Percentiles rank a stretch among this genome's conserved stretches.
Conservation (phyloP, 2,888 invertebrate genomes). For the Polydrusus cervinus region DNA sequence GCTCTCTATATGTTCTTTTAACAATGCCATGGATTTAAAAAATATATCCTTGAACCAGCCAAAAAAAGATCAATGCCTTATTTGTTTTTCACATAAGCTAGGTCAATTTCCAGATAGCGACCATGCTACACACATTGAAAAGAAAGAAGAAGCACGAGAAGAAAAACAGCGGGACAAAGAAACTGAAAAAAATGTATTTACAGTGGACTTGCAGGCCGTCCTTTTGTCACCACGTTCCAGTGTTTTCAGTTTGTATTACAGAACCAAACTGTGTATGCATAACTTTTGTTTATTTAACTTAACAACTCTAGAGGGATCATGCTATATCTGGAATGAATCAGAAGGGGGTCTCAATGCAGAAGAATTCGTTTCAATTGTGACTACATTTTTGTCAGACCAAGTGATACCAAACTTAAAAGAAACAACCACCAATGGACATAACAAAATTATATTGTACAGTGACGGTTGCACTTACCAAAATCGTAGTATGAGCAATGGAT, state of each 20-base stretch:
- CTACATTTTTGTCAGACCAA: constrained; percentile 21
- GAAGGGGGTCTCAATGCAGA: no score
- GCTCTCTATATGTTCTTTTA: constrained; percentile 5
- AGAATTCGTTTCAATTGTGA: no score
- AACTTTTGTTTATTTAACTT: constrained; percentile 59
- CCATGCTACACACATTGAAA: constrained; percentile 16
- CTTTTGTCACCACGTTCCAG: constrained; percentile 49
- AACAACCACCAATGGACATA: not conserved
- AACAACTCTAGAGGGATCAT: constrained; percentile 45
- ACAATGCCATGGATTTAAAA: constrained; percentile 17
- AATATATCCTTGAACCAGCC: constrained; percentile 15
- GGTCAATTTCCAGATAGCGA: not conserved
- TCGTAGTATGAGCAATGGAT: constrained; percentile 40
- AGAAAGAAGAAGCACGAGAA: constrained; percentile 30
- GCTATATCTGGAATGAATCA: constrained; percentile 50
- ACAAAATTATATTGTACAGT: constrained; percentile 14
- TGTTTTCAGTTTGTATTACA: constrained; percentile 56
- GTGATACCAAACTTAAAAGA: constrained; percentile 12
- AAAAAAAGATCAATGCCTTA: constrained; percentile 23
- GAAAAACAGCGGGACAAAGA: constrained; percentile 25
- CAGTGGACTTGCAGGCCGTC: constrained; percentile 58
- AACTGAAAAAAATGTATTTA: constrained; percentile 28
- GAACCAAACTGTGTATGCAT: constrained; percentile 59
- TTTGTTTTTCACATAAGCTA: constrained; percentile 10
- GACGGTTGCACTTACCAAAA: no score